Evolutionary conservation across 2,113 vertebrate genomes (phyloP), one percentile per base, ranked within the genome.

Genomic region (Tretioscincus oriximinensis): DNA sequence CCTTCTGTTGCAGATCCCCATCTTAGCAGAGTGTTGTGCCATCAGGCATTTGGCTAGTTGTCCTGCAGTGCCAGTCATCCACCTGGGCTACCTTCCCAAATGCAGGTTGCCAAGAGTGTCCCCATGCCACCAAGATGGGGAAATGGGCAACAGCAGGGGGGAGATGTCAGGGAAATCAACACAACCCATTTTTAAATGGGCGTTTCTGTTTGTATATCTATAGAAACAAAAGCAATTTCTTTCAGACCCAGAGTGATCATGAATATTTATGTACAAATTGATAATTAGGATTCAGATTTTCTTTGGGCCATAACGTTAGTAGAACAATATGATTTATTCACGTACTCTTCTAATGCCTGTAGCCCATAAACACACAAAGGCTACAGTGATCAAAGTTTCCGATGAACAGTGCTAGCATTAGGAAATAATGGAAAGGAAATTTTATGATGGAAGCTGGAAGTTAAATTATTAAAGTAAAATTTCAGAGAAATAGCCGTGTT

Each of bases 141-240:
- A n/a, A n/a, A 41, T 41, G 5, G 2, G 35, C 35, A 41, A 41
- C 5, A 4, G 35, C 35, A 41, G 5, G 5, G 35, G 35, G 35
- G 35, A 41, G 5, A 41, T 41, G 35, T 41, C 35, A 41, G 35
- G 35, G 35, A 41, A 41, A 41, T 41, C 35, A 41, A 41, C 35
- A 2, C 35, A 41, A 5, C 5, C 35, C 35, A 41, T 41, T 41
- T 41, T 41, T 41, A 41, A 41, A 41, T 5, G 35, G 35, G 35
- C 35, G 35, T 41, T 41, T 41, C 35, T 41, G 11, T n/a, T 51
- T 64, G 51, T 47, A 77, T 10, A 49, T 66, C 26, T 49, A 68
- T 78, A 78, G 35, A 68, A 78, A 68, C 20, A 22, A 24, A 78
- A 68, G 76, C n/a, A 26, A 63, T 79, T 45, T 61, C 47, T 3